Percentiles rank a stretch among this genome's conserved stretches.
Conservation (phyloP, 2,797 vertebrate species). For the Manis javanica region DNA sequence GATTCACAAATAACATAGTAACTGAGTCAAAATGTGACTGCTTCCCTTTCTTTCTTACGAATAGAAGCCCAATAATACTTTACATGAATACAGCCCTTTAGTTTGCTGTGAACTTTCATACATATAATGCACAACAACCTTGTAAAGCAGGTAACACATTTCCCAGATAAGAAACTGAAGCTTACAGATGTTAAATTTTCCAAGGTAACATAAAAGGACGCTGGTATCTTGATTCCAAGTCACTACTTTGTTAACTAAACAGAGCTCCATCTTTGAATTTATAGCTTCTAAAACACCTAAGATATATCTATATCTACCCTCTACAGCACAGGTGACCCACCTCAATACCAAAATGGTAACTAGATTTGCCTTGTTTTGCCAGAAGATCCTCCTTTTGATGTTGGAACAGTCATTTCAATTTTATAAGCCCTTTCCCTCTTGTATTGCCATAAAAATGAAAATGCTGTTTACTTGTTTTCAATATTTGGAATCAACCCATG, state of each 20-base stretch:
- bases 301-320: not conserved
- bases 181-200: not conserved
- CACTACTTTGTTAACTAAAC: not conserved
- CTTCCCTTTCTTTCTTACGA: conserved; percentile 17
- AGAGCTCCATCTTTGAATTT: not conserved
- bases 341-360: not conserved
- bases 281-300: not conserved
- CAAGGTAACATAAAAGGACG: not conserved
- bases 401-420: not conserved
- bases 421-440: not conserved
- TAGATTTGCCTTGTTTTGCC: not conserved
- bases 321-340: not conserved
- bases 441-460: not conserved
- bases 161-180: not conserved
- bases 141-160: not conserved
- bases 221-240: not conserved
- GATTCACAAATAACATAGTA: not conserved
- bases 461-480: not conserved
- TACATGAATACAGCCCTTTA: not conserved
- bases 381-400: conserved; percentile 1
- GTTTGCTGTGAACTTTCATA: not conserved
- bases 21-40: not conserved
- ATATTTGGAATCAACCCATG: not conserved
- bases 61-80: not conserved
- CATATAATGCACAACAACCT: not conserved